Evolutionary conservation across 1,140 invertebrate genomes (phyloP).

Genomic region (Ylistrum balloti): DNA sequence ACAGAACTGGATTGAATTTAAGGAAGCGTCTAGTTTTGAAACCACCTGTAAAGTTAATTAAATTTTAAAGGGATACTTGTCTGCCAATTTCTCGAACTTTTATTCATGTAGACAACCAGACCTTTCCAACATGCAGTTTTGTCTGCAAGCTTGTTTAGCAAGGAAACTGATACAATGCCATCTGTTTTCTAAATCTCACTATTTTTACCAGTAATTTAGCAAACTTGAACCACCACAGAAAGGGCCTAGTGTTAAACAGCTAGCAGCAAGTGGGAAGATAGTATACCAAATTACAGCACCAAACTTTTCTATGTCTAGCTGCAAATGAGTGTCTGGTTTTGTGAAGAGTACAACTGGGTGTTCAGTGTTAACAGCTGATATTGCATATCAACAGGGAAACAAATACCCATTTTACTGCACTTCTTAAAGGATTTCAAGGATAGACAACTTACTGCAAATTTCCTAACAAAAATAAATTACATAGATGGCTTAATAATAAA

Average conservation of each 20-base stretch:
- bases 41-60: not conserved
- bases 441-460: too few relatives aligned
- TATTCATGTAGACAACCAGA: conserved; percentile 16
- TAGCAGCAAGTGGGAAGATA: not conserved
- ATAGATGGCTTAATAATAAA: too few relatives aligned
- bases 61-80: not conserved
- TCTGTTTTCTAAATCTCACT: not conserved
- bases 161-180: conserved; percentile 17
- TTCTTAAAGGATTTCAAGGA: too few relatives aligned
- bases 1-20: not conserved
- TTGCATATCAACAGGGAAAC: not conserved
- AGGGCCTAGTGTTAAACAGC: not conserved
- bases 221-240: not conserved
- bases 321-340: not conserved
- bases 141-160: not conserved
- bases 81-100: not conserved
- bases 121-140: not conserved
- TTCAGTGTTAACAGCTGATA: not conserved
- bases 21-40: not conserved
- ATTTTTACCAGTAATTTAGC: not conserved
- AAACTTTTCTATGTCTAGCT: not conserved
- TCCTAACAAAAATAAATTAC: too few relatives aligned
- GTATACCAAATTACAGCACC: not conserved
- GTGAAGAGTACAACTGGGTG: not conserved
- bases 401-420: too few relatives aligned